phyloP scores from a whole-genome alignment of 2,888 invertebrate genomes.

The Embidobia sp. region DNA sequence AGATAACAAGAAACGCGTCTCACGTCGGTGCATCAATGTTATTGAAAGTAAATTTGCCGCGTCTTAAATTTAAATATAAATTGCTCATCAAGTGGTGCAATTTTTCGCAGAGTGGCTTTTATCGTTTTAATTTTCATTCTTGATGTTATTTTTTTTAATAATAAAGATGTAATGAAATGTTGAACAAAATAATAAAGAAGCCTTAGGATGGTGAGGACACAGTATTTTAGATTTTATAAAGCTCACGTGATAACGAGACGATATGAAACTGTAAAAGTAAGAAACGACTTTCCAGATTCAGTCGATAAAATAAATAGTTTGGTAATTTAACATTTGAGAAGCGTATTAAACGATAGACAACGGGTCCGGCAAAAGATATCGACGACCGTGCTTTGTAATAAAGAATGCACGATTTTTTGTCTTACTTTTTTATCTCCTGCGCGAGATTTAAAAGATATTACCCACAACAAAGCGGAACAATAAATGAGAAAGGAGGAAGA shows the following conservation, averaged over 20 bases:
- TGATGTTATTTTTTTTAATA: conserved; percentile 15
- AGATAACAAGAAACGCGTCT: conserved; percentile 11
- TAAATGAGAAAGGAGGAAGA: conserved; percentile 27
- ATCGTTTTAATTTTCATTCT: conserved; percentile 32
- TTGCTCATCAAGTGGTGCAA: conserved; percentile 25
- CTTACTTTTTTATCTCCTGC: conserved; percentile 20
- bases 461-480: conserved; percentile 20
- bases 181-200: conserved; percentile 33
- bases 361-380: conserved; percentile 8
- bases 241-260: conserved; percentile 20
- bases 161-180: conserved; percentile 33
- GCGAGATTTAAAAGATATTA: conserved; percentile 38
- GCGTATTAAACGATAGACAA: conserved; percentile 8
- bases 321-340: conserved; percentile 13
- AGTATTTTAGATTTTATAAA: conserved; percentile 33
- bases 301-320: conserved; percentile 4
- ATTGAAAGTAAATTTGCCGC: conserved; percentile 17
- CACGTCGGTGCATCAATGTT: conserved; percentile 13
- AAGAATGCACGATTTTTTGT: conserved; percentile 19
- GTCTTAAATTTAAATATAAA: conserved; percentile 15
- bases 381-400: conserved; percentile 11
- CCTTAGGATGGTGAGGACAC: conserved; percentile 7
- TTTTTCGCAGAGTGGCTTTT: too few relatives aligned
- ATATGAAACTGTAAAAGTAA: conserved; percentile 23
- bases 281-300: neutral